Evolutionary conservation across 64 coral and sea anemone species (phyloP).

Genomic region (Acropora yongei): DNA sequence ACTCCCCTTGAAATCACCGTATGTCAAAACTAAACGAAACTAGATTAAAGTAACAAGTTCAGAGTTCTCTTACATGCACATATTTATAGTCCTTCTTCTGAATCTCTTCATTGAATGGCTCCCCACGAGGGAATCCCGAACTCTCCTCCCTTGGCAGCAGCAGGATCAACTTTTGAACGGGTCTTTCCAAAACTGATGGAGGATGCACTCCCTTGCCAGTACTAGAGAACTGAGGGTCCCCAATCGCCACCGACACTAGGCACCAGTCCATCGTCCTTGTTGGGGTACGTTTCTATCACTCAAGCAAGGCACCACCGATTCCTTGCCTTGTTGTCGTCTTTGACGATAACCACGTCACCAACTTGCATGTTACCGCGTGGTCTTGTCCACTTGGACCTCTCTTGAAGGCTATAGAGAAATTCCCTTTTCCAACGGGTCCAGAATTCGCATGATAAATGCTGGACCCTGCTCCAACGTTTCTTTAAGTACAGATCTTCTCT

Average conservation of each 20-base stretch:
- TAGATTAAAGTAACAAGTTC: too few species aligned
- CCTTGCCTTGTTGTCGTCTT: slow-evolving; percentile 6
- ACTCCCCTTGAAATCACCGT: too few species aligned
- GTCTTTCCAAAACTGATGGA: too few species aligned
- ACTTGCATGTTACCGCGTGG: slow-evolving; percentile 33
- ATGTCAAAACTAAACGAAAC: too few species aligned
- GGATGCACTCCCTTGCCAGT: too few species aligned
- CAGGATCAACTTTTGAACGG: background rate
- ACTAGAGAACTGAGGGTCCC: too few species aligned
- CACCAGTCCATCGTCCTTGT: background rate
- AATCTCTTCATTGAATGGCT: slow-evolving; percentile 11
- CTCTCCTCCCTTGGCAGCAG: slow-evolving; percentile 21
- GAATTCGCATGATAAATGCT: slow-evolving; percentile 22
- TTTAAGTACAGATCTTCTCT: too few species aligned
- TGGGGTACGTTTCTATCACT: slow-evolving; percentile 13
- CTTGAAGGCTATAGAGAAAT: slow-evolving; percentile 29
- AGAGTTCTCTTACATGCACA: too few species aligned
- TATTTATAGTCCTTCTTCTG: background rate
- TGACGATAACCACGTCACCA: slow-evolving; percentile 27
- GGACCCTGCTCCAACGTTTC: background rate
- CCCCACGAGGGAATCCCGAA: background rate
- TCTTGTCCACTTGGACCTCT: slow-evolving; percentile 21
- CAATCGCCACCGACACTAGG: too few species aligned
- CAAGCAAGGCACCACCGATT: slow-evolving; percentile 16
- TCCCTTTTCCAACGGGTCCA: slow-evolving; percentile 29